Percentiles rank a stretch among this genome's conserved stretches.
These are phyloP conservation scores for Diplazon laetatorius DNA, from an alignment of 2,888 invertebrate species.

Conservation along the genomic window DNA sequence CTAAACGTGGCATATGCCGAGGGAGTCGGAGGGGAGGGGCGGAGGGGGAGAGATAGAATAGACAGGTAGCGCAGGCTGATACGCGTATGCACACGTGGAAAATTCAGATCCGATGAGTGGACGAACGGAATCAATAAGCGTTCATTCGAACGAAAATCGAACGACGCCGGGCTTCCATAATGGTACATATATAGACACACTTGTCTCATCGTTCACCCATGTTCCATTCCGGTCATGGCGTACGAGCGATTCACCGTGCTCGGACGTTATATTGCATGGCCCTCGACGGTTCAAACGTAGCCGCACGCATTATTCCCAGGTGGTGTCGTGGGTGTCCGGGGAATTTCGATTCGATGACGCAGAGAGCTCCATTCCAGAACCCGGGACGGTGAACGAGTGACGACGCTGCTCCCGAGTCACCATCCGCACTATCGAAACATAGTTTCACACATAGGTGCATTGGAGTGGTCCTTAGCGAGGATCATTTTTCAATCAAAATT, in stretches of 20 bases:
- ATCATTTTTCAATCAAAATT: too few species aligned
- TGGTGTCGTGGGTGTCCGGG: constrained; percentile 22
- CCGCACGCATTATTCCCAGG: constrained; percentile 41
- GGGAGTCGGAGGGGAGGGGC: too few species aligned
- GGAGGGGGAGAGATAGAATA: too few species aligned
- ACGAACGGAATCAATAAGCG: constrained; percentile 42
- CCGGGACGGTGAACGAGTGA: background rate
- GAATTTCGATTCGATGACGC: constrained; percentile 1
- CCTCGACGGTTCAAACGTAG: constrained; percentile 24
- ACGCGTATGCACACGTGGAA: constrained; percentile 13
- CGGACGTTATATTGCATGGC: constrained; percentile 20
- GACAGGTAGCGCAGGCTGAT: constrained; percentile 10
- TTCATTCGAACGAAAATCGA: constrained; percentile 48
- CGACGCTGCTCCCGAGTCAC: constrained; percentile 7
- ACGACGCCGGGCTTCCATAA: constrained; percentile 16
- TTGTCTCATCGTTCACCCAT: constrained; percentile 24
- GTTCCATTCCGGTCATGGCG: constrained; percentile 6
- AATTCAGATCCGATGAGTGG: constrained; percentile 28
- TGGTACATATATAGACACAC: background rate
- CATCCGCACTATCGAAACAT: constrained; percentile 40
- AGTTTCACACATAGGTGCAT: constrained; percentile 54
- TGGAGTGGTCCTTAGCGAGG: too few species aligned
- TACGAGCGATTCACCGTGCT: background rate
- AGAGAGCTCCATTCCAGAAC: background rate
- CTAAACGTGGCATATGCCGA: constrained; percentile 22